phyloP scores from a whole-genome alignment of 2,797 vertebrate species.

The Platalea minor region DNA sequence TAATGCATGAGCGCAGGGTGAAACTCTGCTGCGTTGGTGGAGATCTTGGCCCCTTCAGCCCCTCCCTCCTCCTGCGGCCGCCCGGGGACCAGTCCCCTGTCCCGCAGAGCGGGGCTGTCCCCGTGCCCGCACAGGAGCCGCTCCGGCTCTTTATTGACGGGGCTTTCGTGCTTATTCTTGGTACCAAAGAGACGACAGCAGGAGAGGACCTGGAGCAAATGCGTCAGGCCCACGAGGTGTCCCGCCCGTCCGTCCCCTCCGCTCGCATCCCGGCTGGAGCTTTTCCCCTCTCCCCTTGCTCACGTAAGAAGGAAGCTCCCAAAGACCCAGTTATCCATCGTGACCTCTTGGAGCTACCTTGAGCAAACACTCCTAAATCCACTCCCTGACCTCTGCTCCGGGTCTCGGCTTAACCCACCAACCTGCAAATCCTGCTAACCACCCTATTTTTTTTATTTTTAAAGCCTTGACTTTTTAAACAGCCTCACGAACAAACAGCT shows the following conservation, averaged over 20 bases:
- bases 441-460: too few species aligned
- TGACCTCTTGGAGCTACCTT: not conserved
- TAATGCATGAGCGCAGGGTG: accelerated
- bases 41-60: not conserved
- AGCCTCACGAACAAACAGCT: not conserved
- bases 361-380: not conserved
- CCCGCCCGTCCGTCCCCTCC: not conserved
- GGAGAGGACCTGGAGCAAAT: not conserved
- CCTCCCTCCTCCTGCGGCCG: not conserved
- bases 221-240: accelerated
- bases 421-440: not conserved
- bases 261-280: accelerated
- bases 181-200: too few species aligned
- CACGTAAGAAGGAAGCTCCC: accelerated
- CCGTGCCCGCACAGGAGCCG: not conserved
- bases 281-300: not conserved
- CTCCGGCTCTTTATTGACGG: not conserved
- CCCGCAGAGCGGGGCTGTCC: accelerated
- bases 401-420: not conserved
- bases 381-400: accelerated
- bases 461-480: not conserved
- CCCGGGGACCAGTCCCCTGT: not conserved
- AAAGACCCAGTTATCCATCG: accelerated
- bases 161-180: not conserved
- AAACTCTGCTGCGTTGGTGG: accelerated